Evolutionary conservation across 1,140 invertebrate species (phyloP).

Genomic region (Eumeta japonica): DNA sequence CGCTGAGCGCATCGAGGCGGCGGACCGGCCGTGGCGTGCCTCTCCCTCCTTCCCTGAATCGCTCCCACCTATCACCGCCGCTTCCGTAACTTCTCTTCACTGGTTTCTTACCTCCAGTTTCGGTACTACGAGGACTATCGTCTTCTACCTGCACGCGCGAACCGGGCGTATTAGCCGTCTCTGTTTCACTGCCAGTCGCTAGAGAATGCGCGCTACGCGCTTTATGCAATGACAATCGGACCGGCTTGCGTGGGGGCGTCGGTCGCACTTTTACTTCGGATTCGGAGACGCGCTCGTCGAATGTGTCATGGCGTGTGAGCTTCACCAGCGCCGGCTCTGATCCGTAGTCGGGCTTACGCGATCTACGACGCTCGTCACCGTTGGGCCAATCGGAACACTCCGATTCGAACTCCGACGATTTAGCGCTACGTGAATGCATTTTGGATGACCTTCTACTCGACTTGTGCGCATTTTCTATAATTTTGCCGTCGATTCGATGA

Average conservation of each 20-base stretch:
- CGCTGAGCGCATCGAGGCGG: slow-evolving; percentile 23
- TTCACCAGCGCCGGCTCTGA: slow-evolving; percentile 57
- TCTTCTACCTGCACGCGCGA: slow-evolving; percentile 23
- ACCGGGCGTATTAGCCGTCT: slow-evolving; percentile 27
- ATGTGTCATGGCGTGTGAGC: slow-evolving; percentile 50
- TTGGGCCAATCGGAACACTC: slow-evolving; percentile 57
- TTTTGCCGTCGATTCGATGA: slow-evolving; percentile 51
- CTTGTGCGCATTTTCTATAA: slow-evolving; percentile 53
- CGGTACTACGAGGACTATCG: slow-evolving; percentile 3
- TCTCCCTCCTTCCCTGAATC: slow-evolving; percentile 22
- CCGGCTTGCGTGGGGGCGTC: slow-evolving; percentile 79
- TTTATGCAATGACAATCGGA: slow-evolving; percentile 77
- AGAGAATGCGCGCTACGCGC: slow-evolving; percentile 79
- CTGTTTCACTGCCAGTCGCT: slow-evolving; percentile 47
- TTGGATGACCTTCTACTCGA: slow-evolving; percentile 47
- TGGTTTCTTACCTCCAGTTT: slow-evolving; percentile 25
- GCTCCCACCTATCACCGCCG: slow-evolving; percentile 28
- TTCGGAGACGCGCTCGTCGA: slow-evolving; percentile 29
- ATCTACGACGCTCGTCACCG: slow-evolving; percentile 39
- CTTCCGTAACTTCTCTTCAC: slow-evolving; percentile 37
- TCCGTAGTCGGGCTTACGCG: slow-evolving; percentile 55
- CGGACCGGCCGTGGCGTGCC: slow-evolving; percentile 32
- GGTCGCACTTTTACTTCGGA: slow-evolving; percentile 59
- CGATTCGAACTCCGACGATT: slow-evolving; percentile 67
- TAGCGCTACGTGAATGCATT: slow-evolving; percentile 60